Percentiles rank a stretch among this genome's conserved stretches.
These are phyloP conservation scores for Diorhabda carinulata DNA, from an alignment of 1,140 invertebrate genomes.

Conservation along the genomic window DNA sequence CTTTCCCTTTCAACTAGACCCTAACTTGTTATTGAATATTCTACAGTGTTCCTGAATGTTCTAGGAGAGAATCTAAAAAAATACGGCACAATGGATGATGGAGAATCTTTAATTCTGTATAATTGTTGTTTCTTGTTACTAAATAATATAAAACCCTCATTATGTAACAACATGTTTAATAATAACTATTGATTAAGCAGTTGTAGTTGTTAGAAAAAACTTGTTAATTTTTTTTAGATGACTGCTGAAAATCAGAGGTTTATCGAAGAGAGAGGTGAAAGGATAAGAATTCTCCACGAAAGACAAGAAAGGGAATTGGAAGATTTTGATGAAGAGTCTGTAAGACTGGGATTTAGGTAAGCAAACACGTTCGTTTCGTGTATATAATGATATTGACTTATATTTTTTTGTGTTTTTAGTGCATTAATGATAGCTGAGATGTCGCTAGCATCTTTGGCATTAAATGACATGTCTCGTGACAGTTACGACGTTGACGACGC, in stretches of 20 bases:
- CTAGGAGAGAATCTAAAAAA: too few species aligned
- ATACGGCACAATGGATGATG: too few species aligned
- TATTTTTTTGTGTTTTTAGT: slow-evolving; percentile 27
- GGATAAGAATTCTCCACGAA: slow-evolving; percentile 82
- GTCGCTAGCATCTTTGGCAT: slow-evolving; percentile 82
- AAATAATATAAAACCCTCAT: too few species aligned
- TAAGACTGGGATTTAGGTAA: slow-evolving; percentile 85
- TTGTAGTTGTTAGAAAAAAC: neutral
- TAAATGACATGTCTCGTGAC: slow-evolving; percentile 84
- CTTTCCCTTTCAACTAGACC: too few species aligned
- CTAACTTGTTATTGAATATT: too few species aligned
- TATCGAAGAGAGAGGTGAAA: slow-evolving; percentile 81
- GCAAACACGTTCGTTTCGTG: neutral
- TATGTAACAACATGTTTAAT: too few species aligned
- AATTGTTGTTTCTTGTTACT: too few species aligned
- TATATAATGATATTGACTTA: neutral
- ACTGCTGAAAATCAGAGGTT: slow-evolving; percentile 87
- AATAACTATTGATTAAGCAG: too few species aligned
- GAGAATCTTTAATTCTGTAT: too few species aligned
- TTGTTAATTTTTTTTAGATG: slow-evolving; percentile 62
- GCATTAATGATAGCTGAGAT: slow-evolving; percentile 82
- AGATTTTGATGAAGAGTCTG: slow-evolving; percentile 91
- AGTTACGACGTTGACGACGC: slow-evolving; percentile 78
- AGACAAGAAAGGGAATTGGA: slow-evolving; percentile 85
- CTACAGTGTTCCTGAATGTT: too few species aligned